Base-by-base conservation (phyloP, 2,888 invertebrate genomes). In the Torymus auratus region DNA sequence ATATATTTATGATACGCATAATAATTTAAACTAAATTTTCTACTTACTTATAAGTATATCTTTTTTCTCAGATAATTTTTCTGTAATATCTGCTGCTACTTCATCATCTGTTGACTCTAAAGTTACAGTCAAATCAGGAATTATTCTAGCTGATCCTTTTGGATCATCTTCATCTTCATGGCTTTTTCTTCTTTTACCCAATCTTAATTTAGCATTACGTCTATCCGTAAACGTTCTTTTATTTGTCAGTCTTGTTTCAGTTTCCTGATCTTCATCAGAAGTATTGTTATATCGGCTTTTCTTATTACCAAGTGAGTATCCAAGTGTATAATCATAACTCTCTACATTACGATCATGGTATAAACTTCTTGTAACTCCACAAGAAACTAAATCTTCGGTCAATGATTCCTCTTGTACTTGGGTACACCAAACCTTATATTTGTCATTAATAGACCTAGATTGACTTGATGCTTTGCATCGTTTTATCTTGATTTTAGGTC, bases 341-440 rank as follows among this genome's bases (percentile, higher is more conserved):
- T 96, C 96, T 71, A 96, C 95, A 88, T 92, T 93, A 28, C 94
- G 91, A 73, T 92, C 94, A 91, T 89, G 88, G 76, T 93, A 94
- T 89, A 93, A 93, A 88, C 92, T 94, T 91, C 91, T 93, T 87
- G 94, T 94, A 12, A 97, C 96, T 90, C 95, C 96, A 91, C 96
- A 96, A 61, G 94, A 94, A 13, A 94, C 94, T 91, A 97, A 93
- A 85, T 96, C 95, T 88, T 96, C 95, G 41, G 95, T 94, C 72
- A 97, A 91, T 0, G 95, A 93, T 84, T 96, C 96, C 88, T 97
- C 96, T 91, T 96, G 94, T n/a, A 93, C 90, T 83, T 93, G 92
- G 1, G 92, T 91, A 84, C 93, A 92, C 97, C 97, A 97, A 84
- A 97, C 93, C 89, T 95, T 95, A 87, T 96, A 96, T 89, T 95